phyloP scores from a whole-genome alignment of 2,797 vertebrate genomes.

The Parambassis ranga region DNA sequence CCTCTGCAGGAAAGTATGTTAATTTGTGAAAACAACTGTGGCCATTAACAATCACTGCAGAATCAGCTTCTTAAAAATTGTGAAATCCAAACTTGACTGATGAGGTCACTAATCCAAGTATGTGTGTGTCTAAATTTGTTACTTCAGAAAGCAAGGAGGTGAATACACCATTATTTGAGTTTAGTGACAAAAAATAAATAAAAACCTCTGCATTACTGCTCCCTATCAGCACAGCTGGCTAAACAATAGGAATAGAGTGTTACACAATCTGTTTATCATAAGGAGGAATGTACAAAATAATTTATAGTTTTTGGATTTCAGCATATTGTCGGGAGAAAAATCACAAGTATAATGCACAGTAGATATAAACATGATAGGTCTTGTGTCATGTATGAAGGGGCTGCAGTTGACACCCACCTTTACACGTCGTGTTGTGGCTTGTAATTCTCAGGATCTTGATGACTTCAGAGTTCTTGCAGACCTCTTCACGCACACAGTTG shows the following conservation, averaged over 20 bases:
- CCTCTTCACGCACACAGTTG: conserved; percentile 70
- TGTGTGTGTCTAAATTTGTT: neutral
- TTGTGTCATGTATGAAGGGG: neutral
- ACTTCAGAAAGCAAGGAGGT: neutral
- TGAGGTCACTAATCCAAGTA: neutral
- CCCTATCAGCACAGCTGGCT: conserved; percentile 9
- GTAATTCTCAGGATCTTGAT: conserved; percentile 59
- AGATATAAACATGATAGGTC: neutral
- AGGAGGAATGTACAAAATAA: neutral
- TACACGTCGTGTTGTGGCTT: conserved; percentile 62
- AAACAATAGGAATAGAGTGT: conserved; percentile 16
- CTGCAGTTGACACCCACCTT: conserved; percentile 71
- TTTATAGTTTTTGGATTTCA: neutral
- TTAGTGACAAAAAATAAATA: conserved; percentile 1
- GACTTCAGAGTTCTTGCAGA: conserved; percentile 65
- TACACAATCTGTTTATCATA: neutral
- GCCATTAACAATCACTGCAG: neutral
- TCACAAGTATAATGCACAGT: conserved; percentile 5
- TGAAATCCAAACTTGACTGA: neutral
- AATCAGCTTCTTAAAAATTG: neutral
- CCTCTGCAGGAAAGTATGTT: too few relatives aligned
- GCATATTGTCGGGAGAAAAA: neutral
- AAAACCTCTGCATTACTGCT: neutral
- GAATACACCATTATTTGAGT: neutral
- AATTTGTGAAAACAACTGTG: conserved; percentile 3